Conservation (phyloP, 2,113 vertebrate species). For the Sakesphorus luctuosus region DNA sequence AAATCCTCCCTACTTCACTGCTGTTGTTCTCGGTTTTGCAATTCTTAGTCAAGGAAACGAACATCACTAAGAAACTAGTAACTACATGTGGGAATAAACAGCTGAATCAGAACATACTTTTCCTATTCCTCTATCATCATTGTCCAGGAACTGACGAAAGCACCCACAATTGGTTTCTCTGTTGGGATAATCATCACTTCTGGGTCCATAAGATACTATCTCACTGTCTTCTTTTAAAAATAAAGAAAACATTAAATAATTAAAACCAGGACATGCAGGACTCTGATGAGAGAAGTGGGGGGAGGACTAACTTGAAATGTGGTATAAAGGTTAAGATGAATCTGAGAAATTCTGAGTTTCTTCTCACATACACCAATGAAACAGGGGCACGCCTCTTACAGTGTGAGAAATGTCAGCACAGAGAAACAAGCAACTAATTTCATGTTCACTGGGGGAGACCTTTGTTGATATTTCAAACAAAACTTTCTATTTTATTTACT, state of each 20-base stretch:
- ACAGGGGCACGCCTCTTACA: not conserved
- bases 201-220: slow-evolving; percentile 26
- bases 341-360: not conserved
- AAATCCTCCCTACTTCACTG: slow-evolving; percentile 25
- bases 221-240: not conserved
- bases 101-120: slow-evolving; percentile 33
- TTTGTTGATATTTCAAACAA: not conserved
- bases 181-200: slow-evolving; percentile 44
- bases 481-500: not conserved
- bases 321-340: not conserved
- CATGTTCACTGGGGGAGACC: not conserved
- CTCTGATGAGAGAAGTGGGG: not conserved
- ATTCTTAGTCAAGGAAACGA: slow-evolving; percentile 54
- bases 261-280: not conserved
- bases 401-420: not conserved
- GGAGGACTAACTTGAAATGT: not conserved
- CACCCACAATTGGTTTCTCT: slow-evolving; percentile 39
- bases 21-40: slow-evolving; percentile 38
- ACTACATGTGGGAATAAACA: slow-evolving; percentile 65
- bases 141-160: slow-evolving; percentile 27
- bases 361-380: not conserved
- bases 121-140: slow-evolving; percentile 37
- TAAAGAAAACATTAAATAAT: not conserved
- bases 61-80: slow-evolving; percentile 53
- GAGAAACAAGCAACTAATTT: not conserved